A percentile compares a stretch with the other conserved stretches of the same genome.
These are phyloP conservation scores for Odontothrips loti DNA, from an alignment of 2,888 invertebrate species.

Conservation along the genomic window DNA sequence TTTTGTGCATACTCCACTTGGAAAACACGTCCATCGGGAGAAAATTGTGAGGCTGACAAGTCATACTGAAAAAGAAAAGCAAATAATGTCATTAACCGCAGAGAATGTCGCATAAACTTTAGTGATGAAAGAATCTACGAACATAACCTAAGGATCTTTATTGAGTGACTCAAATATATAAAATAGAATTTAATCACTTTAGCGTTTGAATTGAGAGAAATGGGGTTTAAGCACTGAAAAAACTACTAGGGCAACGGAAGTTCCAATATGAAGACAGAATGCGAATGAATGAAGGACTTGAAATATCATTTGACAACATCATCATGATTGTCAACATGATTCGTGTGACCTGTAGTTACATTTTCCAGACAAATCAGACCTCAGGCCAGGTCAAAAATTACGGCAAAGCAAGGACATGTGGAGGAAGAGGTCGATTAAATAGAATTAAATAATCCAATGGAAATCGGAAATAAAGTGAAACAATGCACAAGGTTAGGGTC, in stretches of 20 bases:
- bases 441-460: neutral
- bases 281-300: neutral
- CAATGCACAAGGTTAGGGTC: neutral
- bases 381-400: neutral
- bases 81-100: neutral
- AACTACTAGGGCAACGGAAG: neutral
- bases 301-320: slow-evolving; percentile 2
- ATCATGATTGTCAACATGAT: slow-evolving; percentile 11
- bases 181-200: neutral
- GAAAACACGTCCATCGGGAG: slow-evolving; percentile 97
- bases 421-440: neutral
- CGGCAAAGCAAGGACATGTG: neutral
- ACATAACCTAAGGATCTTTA: neutral
- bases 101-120: neutral
- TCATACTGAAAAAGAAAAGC: slow-evolving; percentile 72
- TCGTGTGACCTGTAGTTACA: neutral
- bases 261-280: neutral
- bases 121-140: slow-evolving; percentile 22
- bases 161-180: slow-evolving; percentile 29
- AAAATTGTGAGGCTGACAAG: slow-evolving; percentile 99
- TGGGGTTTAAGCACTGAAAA: neutral
- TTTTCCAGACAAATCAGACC: neutral
- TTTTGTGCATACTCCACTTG: slow-evolving; percentile 99
- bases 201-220: neutral
- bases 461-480: neutral